Percentiles rank a stretch among this genome's conserved stretches.
These are phyloP conservation scores for Myioborus miniatus DNA, from an alignment of 2,797 vertebrate species.

Conservation along the genomic window DNA sequence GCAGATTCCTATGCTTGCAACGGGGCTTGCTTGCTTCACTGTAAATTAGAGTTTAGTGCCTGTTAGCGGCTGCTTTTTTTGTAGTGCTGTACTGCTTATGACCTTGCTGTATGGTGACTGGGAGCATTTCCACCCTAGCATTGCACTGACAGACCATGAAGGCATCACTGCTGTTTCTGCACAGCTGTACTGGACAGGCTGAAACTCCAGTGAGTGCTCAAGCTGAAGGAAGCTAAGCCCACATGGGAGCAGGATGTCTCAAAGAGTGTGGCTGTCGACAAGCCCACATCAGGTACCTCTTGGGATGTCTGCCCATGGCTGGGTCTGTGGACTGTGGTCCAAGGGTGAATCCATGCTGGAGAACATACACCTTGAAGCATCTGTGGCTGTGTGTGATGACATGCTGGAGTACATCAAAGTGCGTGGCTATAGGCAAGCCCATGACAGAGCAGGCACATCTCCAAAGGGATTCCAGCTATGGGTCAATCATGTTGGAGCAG, in stretches of 20 bases:
- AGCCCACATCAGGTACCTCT: background rate
- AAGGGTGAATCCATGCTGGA: rapidly evolving
- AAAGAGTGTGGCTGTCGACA: too few relatives aligned
- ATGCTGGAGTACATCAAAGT: background rate
- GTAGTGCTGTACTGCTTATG: background rate
- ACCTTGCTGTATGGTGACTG: background rate
- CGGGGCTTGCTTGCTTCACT: background rate
- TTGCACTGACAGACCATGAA: background rate
- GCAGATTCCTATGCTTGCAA: background rate
- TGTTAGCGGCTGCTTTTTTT: background rate
- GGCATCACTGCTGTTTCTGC: background rate
- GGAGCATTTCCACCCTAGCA: background rate
- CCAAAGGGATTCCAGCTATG: background rate
- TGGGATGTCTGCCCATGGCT: rapidly evolving
- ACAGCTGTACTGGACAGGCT: background rate
- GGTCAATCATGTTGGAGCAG: background rate
- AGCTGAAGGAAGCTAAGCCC: background rate
- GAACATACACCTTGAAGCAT: rapidly evolving
- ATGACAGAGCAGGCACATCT: background rate
- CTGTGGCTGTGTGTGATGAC: background rate
- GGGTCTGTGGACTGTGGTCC: background rate
- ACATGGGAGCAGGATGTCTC: rapidly evolving
- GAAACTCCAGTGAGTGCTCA: rapidly evolving
- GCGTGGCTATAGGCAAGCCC: too few relatives aligned
- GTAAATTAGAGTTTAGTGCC: background rate